These are phyloP conservation scores for Cryptus viduatorius DNA, from an alignment of 2,888 invertebrate genomes.

Conservation along the genomic window DNA sequence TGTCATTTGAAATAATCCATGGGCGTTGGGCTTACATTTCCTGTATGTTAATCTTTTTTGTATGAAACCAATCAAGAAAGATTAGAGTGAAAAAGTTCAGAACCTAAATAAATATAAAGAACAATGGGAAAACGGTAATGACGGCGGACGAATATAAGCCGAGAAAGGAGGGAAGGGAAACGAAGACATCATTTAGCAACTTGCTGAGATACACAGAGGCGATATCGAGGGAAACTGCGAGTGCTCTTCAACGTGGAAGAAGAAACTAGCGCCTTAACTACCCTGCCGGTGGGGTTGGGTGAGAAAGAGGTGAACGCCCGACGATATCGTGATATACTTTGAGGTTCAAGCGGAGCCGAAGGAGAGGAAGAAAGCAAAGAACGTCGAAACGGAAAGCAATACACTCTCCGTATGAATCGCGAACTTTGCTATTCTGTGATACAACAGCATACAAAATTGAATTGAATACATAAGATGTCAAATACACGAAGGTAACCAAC, in stretches of 20 bases:
- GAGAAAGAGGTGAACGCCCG: constrained; percentile 55
- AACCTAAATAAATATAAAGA: constrained; percentile 3
- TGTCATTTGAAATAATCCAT: too few species aligned
- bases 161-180: constrained; percentile 13
- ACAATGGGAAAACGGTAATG: constrained; percentile 5
- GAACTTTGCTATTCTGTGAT: constrained; percentile 7
- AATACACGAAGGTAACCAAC: neutral
- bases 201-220: constrained; percentile 2
- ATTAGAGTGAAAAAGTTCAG: neutral
- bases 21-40: too few species aligned
- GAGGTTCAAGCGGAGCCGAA: neutral
- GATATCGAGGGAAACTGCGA: constrained; percentile 30
- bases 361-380: constrained; percentile 18
- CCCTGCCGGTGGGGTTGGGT: neutral
- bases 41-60: too few species aligned
- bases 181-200: constrained; percentile 6
- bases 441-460: neutral
- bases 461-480: constrained; percentile 14
- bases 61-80: neutral
- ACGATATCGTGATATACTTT: constrained; percentile 48
- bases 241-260: constrained; percentile 14
- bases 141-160: constrained; percentile 22
- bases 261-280: constrained; percentile 24
- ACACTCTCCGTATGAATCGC: constrained; percentile 7
- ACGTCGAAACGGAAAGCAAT: constrained; percentile 5